Conservation (phyloP, 2,888 invertebrate species). For the Sinodicranocentrus sp. region DNA sequence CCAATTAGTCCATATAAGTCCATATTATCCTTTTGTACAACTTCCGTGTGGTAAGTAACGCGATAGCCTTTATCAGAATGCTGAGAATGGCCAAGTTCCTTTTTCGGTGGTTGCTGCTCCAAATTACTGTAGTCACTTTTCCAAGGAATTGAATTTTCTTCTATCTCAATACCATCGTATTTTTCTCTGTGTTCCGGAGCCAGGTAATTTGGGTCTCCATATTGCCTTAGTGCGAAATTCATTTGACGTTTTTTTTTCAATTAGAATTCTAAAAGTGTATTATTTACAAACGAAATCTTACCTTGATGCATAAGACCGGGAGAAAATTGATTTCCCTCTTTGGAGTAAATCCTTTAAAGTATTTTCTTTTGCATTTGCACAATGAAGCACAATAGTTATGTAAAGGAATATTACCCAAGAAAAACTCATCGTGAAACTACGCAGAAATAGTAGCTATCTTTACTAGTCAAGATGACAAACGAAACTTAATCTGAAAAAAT, state of each 20-base stretch:
- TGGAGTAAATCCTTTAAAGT: neutral
- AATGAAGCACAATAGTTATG: too few relatives aligned
- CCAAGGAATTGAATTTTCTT: neutral
- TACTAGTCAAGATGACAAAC: too few relatives aligned
- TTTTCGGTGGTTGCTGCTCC: neutral
- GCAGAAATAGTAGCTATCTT: too few relatives aligned
- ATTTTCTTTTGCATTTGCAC: neutral
- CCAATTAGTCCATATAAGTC: conserved; percentile 26
- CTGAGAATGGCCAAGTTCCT: neutral
- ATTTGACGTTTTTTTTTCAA: too few relatives aligned
- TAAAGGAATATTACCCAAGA: too few relatives aligned
- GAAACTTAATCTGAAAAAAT: too few relatives aligned
- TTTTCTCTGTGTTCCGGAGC: conserved; percentile 8
- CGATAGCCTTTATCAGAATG: neutral
- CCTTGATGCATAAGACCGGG: neutral
- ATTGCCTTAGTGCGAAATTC: neutral
- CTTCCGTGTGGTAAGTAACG: neutral
- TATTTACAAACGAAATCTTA: neutral
- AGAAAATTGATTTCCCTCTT: neutral
- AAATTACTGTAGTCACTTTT: neutral
- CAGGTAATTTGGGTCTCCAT: neutral
- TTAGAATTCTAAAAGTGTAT: too few relatives aligned
- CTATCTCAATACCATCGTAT: neutral
- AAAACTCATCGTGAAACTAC: too few relatives aligned
- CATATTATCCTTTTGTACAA: conserved; percentile 19